Base-by-base conservation (phyloP, 2,797 vertebrate species). In the Schizothorax lantsangensis region DNA sequence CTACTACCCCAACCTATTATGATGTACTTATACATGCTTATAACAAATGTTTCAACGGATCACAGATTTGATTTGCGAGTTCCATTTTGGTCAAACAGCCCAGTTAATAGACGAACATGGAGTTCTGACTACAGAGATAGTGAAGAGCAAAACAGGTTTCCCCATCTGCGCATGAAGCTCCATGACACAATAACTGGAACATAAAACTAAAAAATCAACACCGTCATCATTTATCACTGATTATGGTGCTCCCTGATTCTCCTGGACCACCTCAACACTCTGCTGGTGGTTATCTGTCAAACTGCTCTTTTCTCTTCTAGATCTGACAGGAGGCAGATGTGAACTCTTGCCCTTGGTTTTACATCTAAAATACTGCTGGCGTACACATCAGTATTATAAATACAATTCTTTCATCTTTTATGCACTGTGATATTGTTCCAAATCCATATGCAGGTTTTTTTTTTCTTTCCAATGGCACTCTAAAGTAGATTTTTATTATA, bases 281-380 rank as follows among this genome's bases (percentile, higher is more conserved):
- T 75, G 85, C 86, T 84, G 78, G 87, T 87, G 84, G 71, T 83
- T 72, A 83, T 84, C 88, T 85, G 72, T 89, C 81, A 86, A 52
- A 87, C 54, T 2, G 9, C 62, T 75, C 38, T 68, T 84, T 84
- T 75, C 78, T 86, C 71, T 87, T 19, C 45, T 81, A 36, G 43
- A 86, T 45, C 47, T 84, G 88, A 88, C 79, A 82, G 47, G 57
- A 38, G 79, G 79, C 88, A 90, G 86, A 89, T 84, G 81, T 84
- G 66, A 79, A 82, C 57, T 75, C 52, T 11, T 80, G 86, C 40
- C n/a, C 38, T 79, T 47, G 59, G 40, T 87, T 83, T 69, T 84
- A 33, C 71, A 64, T 52, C 21, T 78, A 17, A 79, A 26, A 81
- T 43, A 85, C 64, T 47, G 23, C 33, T 52, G 43, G 69, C 6